A percentile compares a stretch with the other conserved stretches of the same genome.
phyloP scores from a whole-genome alignment of 2,888 invertebrate species.

The Cosmia trapezina region DNA sequence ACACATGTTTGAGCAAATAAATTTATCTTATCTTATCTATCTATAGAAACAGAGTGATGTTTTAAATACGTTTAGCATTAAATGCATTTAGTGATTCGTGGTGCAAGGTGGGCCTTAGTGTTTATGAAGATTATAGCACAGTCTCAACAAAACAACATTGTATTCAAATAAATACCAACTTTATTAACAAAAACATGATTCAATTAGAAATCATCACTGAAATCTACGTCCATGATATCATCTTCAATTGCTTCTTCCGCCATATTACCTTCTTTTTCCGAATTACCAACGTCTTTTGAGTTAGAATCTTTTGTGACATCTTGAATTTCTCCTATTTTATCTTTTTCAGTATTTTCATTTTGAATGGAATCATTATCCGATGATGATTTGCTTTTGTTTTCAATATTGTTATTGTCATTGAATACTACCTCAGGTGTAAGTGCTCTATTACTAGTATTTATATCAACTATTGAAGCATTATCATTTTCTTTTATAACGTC shows the following conservation, averaged over 20 bases:
- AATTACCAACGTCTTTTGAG: slow-evolving; percentile 13
- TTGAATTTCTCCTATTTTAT: slow-evolving; percentile 2
- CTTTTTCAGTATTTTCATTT: slow-evolving; percentile 4
- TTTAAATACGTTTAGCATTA: too few species aligned
- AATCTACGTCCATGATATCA: slow-evolving; percentile 84
- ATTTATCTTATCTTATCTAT: too few species aligned
- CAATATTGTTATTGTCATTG: slow-evolving; percentile 13
- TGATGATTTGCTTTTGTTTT: slow-evolving; percentile 19
- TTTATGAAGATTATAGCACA: not conserved
- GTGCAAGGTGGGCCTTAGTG: not conserved
- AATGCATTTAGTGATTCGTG: too few species aligned
- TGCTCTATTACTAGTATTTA: not conserved
- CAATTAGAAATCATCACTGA: slow-evolving; percentile 80
- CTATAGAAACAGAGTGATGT: too few species aligned
- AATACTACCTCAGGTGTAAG: slow-evolving; percentile 1
- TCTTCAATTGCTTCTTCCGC: slow-evolving; percentile 60
- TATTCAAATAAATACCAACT: slow-evolving; percentile 45
- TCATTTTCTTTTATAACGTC: slow-evolving; percentile 3
- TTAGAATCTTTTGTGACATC: not conserved
- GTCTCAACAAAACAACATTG: slow-evolving; percentile 5
- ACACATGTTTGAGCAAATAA: too few species aligned
- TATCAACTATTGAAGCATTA: slow-evolving; percentile 3
- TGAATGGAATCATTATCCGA: not conserved
- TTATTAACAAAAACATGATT: slow-evolving; percentile 39
- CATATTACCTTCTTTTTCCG: slow-evolving; percentile 2